phyloP scores from a whole-genome alignment of 2,888 invertebrate species.

The Campopleginae sp. region DNA sequence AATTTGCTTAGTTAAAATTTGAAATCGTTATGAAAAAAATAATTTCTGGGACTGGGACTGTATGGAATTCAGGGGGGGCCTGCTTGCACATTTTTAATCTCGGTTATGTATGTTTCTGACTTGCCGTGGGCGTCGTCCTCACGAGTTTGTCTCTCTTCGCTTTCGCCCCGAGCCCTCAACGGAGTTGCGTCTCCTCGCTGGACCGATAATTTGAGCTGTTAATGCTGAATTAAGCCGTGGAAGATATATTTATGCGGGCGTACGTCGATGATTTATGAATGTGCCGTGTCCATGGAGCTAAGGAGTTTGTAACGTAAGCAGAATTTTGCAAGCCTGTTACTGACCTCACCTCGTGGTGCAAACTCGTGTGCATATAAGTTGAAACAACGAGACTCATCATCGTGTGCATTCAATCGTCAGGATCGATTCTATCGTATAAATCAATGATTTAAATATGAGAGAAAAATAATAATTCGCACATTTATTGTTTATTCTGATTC shows the following conservation, averaged over 20 bases:
- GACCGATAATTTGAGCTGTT: slow-evolving; percentile 78
- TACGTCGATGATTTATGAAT: slow-evolving; percentile 73
- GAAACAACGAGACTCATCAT: neutral
- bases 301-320: slow-evolving; percentile 55
- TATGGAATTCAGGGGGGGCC: slow-evolving; percentile 24
- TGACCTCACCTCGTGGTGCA: slow-evolving; percentile 10
- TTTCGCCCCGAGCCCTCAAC: slow-evolving; percentile 62
- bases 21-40: neutral
- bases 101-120: slow-evolving; percentile 35
- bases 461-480: neutral
- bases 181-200: slow-evolving; percentile 67
- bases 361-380: neutral
- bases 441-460: neutral
- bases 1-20: neutral
- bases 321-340: slow-evolving; percentile 43
- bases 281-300: slow-evolving; percentile 44
- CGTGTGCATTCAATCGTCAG: neutral
- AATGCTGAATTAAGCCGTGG: slow-evolving; percentile 79
- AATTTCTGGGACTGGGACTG: slow-evolving; percentile 14
- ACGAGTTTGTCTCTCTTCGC: neutral
- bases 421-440: neutral
- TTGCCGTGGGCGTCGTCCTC: slow-evolving; percentile 57
- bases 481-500: no score
- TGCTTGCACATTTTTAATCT: slow-evolving; percentile 50
- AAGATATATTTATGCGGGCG: slow-evolving; percentile 75